These are phyloP conservation scores for Perizoma flavofasciatum DNA, from an alignment of 2,888 invertebrate species.

Conservation along the genomic window DNA sequence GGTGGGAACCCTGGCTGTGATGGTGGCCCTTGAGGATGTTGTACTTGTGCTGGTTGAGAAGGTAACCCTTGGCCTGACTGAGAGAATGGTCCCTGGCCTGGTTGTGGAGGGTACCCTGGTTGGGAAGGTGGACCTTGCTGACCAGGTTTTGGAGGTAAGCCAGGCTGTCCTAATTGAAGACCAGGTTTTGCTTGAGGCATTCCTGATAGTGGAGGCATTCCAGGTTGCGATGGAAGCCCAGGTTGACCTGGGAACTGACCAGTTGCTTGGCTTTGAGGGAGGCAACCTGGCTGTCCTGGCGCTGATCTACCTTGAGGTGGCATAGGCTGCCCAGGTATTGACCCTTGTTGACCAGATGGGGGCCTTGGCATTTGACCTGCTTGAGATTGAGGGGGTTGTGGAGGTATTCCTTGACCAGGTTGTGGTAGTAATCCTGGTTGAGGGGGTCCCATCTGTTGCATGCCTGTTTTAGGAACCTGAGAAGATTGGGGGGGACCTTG, in stretches of 20 bases:
- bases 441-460: slow-evolving; percentile 26
- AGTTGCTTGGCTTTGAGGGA: slow-evolving; percentile 46
- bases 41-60: slow-evolving; percentile 34
- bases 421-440: slow-evolving; percentile 39
- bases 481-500: slow-evolving; percentile 28
- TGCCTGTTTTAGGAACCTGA: slow-evolving; percentile 42
- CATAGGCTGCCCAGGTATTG: slow-evolving; percentile 39
- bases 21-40: slow-evolving; percentile 32
- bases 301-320: slow-evolving; percentile 17
- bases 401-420: slow-evolving; percentile 42
- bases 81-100: slow-evolving; percentile 40
- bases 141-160: slow-evolving; percentile 15
- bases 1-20: slow-evolving; percentile 39
- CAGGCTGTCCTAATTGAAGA: slow-evolving; percentile 48
- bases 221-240: slow-evolving; percentile 33
- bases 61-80: slow-evolving; percentile 27
- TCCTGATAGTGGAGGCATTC: slow-evolving; percentile 43
- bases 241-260: slow-evolving; percentile 45
- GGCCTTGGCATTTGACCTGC: slow-evolving; percentile 35
- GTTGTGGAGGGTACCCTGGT: slow-evolving; percentile 44
- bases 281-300: slow-evolving; percentile 31
- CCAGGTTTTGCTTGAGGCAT: slow-evolving; percentile 39
- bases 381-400: slow-evolving; percentile 43
- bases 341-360: slow-evolving; percentile 35
- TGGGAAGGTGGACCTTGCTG: slow-evolving; percentile 32